These are phyloP conservation scores for Leptinotarsa tumamoca DNA, from an alignment of 2,888 invertebrate genomes.

Conservation along the genomic window DNA sequence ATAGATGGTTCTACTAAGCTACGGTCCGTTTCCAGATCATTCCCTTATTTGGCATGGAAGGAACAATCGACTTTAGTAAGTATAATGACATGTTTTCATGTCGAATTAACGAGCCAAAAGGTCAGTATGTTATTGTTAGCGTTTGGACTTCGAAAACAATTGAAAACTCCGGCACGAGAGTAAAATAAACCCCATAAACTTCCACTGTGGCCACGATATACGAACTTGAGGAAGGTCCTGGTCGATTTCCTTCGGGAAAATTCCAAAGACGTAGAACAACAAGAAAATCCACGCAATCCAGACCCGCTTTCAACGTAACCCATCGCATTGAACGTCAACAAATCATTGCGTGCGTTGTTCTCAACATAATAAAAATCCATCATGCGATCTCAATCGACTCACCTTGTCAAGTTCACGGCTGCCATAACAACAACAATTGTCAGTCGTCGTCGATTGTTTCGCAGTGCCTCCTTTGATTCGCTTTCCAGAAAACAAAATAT, in stretches of 20 bases:
- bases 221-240: background rate
- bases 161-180: background rate
- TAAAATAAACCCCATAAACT: background rate
- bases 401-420: constrained; percentile 53
- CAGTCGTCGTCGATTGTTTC: constrained; percentile 8
- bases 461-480: background rate
- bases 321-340: constrained; percentile 9
- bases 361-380: background rate
- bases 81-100: too few species aligned
- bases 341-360: constrained; percentile 7
- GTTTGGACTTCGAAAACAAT: background rate
- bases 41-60: too few species aligned
- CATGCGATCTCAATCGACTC: constrained; percentile 32
- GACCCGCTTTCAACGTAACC: background rate
- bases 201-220: background rate
- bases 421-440: constrained; percentile 33
- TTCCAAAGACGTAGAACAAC: background rate
- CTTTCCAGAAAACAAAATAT: background rate
- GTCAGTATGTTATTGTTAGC: background rate
- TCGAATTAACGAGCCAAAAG: too few species aligned
- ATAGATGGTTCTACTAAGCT: background rate
- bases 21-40: too few species aligned
- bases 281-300: constrained; percentile 16
- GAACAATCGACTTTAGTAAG: too few species aligned
- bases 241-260: constrained; percentile 28